Conservation (phyloP, 2,113 vertebrate genomes). For the Tachuris rubrigastra region DNA sequence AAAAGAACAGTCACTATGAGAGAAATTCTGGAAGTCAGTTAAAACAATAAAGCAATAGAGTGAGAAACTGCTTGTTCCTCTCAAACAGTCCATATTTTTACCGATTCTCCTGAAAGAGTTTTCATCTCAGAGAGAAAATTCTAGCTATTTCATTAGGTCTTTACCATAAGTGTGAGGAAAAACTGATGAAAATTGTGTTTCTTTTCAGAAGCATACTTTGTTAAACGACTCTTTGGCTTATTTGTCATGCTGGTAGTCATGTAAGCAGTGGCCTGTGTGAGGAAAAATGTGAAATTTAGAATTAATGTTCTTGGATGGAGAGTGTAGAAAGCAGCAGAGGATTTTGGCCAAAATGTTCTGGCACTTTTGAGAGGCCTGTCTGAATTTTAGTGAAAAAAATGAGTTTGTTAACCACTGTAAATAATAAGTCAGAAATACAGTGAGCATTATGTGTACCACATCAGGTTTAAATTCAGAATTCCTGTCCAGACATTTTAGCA, state of each 20-base stretch:
- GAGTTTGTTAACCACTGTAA: neutral
- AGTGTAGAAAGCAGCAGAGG: neutral
- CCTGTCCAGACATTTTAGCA: neutral
- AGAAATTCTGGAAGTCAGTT: neutral
- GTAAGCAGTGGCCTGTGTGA: neutral
- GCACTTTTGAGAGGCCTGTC: neutral
- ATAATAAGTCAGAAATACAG: neutral
- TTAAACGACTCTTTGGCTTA: neutral
- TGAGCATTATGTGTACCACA: neutral
- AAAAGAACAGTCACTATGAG: neutral
- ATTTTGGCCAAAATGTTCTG: neutral
- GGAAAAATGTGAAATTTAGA: neutral
- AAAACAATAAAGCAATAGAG: neutral
- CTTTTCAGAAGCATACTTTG: neutral
- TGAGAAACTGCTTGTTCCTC: neutral
- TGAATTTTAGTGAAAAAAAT: neutral
- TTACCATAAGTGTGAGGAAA: neutral
- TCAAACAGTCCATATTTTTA: neutral
- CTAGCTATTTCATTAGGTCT: neutral
- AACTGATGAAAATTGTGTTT: neutral
- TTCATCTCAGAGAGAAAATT: neutral
- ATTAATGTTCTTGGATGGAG: neutral
- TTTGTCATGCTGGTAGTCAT: neutral
- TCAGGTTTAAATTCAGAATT: neutral
- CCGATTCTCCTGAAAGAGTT: neutral